Percentiles rank a stretch among this genome's conserved stretches.
Evolutionary conservation across 2,113 vertebrate genomes (phyloP).

Genomic region (Toxotes jaculatrix): DNA sequence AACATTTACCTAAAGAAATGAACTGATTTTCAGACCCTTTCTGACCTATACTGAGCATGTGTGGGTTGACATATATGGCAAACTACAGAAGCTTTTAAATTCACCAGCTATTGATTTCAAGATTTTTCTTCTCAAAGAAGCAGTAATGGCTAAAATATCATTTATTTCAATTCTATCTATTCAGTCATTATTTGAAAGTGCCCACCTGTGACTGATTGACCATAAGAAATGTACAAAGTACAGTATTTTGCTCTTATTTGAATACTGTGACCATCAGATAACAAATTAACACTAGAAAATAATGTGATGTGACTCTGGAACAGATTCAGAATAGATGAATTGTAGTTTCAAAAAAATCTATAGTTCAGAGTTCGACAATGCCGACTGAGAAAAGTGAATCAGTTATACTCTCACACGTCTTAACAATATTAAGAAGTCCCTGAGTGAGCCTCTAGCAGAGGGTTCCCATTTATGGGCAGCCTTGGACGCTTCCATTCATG

Average conservation of each 20-base stretch:
- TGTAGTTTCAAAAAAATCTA: background rate
- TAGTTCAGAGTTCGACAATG: background rate
- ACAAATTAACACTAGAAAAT: background rate
- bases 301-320: background rate
- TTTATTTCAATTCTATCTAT: background rate
- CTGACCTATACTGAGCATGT: background rate
- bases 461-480: background rate
- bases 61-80: background rate
- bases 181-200: background rate
- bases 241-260: background rate
- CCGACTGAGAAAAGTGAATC: slow-evolving; percentile 14
- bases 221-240: background rate
- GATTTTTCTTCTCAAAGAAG: slow-evolving; percentile 5
- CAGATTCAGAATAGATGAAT: background rate
- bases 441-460: background rate
- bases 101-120: slow-evolving; percentile 2
- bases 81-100: background rate
- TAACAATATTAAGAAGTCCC: slow-evolving; percentile 8
- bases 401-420: slow-evolving; percentile 1
- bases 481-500: background rate
- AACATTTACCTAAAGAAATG: slow-evolving; percentile 3
- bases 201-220: background rate
- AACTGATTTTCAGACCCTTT: background rate
- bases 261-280: background rate
- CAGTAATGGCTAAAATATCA: background rate